Percentiles rank a stretch among this genome's conserved stretches.
These are phyloP conservation scores for Selenia dentaria DNA, from an alignment of 2,888 invertebrate species.

Conservation along the genomic window DNA sequence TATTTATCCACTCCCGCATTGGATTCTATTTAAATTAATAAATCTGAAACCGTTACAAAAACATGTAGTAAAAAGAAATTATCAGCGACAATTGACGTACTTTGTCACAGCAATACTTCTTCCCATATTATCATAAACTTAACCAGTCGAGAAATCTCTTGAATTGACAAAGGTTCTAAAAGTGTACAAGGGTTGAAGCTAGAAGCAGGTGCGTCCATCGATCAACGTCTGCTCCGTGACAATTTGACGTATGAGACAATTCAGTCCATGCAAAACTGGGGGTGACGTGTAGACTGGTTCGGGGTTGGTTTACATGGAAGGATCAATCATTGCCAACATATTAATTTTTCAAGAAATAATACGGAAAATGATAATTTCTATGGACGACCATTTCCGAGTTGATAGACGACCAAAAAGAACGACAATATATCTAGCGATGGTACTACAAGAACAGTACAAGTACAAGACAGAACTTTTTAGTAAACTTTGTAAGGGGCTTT, in stretches of 20 bases:
- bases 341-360: too few relatives aligned
- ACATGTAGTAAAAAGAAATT: too few relatives aligned
- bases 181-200: constrained; percentile 50
- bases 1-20: constrained; percentile 21
- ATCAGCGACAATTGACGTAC: background rate
- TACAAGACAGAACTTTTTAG: too few relatives aligned
- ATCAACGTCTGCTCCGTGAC: constrained; percentile 73
- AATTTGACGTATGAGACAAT: constrained; percentile 83
- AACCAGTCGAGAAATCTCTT: background rate
- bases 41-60: constrained; percentile 42
- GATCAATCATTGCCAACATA: too few relatives aligned
- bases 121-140: too few relatives aligned
- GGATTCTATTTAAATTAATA: constrained; percentile 41
- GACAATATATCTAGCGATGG: too few relatives aligned
- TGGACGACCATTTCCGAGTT: too few relatives aligned
- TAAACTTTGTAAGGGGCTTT: too few relatives aligned
- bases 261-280: constrained; percentile 70
- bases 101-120: constrained; percentile 3
- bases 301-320: constrained; percentile 51
- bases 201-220: constrained; percentile 75
- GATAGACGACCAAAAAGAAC: too few relatives aligned
- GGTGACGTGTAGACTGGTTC: constrained; percentile 50
- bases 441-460: too few relatives aligned
- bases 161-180: constrained; percentile 10
- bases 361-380: too few relatives aligned